A percentile compares a stretch with the other conserved stretches of the same genome.
phyloP scores from a whole-genome alignment of 2,113 vertebrate species.

The Gadus chalcogrammus region DNA sequence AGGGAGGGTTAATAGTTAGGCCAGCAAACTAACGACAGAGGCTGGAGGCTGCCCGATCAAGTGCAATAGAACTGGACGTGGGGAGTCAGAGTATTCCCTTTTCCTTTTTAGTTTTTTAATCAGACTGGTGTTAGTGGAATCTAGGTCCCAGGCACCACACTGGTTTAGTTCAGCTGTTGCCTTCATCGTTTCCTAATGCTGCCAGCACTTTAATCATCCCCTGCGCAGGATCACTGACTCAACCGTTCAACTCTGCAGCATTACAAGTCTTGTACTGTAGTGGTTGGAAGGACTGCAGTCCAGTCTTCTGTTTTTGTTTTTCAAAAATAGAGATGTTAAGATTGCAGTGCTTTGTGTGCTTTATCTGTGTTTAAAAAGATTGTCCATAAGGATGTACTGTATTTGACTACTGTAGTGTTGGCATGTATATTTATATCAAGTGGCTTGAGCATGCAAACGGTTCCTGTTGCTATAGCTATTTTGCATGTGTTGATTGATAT shows the following conservation, averaged over 20 bases:
- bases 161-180: conserved; percentile 42
- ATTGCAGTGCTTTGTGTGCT: conserved; percentile 39
- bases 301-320: conserved; percentile 12
- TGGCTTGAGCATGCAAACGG: conserved; percentile 6
- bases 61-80: not conserved
- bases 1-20: too few species aligned
- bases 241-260: conserved; percentile 63
- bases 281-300: not conserved
- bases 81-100: not conserved
- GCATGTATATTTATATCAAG: conserved; percentile 15
- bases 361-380: conserved; percentile 13
- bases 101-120: too few species aligned
- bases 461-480: conserved; percentile 28
- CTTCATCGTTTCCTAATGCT: conserved; percentile 40
- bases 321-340: conserved; percentile 18
- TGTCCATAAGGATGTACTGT: conserved; percentile 34
- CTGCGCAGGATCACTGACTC: conserved; percentile 39
- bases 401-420: conserved; percentile 22
- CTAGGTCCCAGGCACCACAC: conserved; percentile 4
- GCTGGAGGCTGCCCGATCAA: not conserved
- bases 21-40: too few species aligned
- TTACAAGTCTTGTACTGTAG: conserved; percentile 41
- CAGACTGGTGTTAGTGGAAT: not conserved
- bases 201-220: conserved; percentile 56
- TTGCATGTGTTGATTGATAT: conserved; percentile 37